A percentile compares a stretch with the other conserved stretches of the same genome.
Conservation (phyloP, 2,888 invertebrate species). For the Scaptodrosophila latifasciaeformis region DNA sequence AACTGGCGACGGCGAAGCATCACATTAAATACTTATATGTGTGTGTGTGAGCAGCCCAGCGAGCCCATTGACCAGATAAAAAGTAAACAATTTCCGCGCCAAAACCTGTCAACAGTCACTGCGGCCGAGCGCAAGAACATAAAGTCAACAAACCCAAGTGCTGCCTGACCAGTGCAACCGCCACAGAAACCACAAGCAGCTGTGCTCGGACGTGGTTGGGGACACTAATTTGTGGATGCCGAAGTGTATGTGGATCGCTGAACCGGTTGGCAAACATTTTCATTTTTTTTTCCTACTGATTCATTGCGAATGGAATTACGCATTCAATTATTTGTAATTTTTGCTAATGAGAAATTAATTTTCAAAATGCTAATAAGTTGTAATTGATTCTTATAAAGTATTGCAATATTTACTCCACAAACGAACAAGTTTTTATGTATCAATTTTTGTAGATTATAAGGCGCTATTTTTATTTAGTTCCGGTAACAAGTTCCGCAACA, state of each 20-base stretch:
- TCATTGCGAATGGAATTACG: constrained; percentile 43
- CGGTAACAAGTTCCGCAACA: too few relatives aligned
- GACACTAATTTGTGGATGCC: too few relatives aligned
- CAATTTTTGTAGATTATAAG: too few relatives aligned
- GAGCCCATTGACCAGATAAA: background rate
- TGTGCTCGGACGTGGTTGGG: too few relatives aligned
- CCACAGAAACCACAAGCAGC: background rate
- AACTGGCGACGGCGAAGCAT: too few relatives aligned
- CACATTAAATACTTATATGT: background rate
- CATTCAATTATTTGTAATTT: constrained; percentile 55
- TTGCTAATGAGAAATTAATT: constrained; percentile 61
- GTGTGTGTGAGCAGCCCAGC: background rate
- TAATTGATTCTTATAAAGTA: too few relatives aligned
- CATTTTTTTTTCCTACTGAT: constrained; percentile 13
- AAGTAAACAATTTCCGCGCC: background rate
- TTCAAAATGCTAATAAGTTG: constrained; percentile 44
- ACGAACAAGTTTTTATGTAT: too few relatives aligned
- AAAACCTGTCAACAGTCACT: constrained; percentile 5
- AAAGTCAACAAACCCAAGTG: constrained; percentile 7
- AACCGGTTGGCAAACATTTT: constrained; percentile 12
- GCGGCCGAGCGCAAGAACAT: background rate
- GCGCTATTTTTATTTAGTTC: too few relatives aligned
- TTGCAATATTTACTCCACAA: too few relatives aligned
- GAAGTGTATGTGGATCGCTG: background rate
- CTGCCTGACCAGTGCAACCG: background rate